Conservation (phyloP, 2,113 vertebrate species). For the Ictidomys tridecemlineatus region DNA sequence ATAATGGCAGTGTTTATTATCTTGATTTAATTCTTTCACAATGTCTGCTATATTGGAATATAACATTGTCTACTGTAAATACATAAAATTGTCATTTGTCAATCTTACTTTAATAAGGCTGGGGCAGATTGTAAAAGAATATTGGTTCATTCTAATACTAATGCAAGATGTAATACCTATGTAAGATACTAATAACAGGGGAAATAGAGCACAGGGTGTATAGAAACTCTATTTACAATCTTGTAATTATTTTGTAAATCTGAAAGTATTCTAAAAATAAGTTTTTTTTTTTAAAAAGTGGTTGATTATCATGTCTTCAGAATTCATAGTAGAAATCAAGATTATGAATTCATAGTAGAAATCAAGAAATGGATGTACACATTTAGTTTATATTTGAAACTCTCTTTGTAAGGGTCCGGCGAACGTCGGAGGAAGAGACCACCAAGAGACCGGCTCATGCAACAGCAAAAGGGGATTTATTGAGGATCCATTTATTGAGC, state of each 20-base stretch:
- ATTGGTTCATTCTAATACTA: background rate
- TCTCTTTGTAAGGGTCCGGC: too few relatives aligned
- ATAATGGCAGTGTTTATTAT: background rate
- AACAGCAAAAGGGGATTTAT: too few relatives aligned
- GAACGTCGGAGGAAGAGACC: too few relatives aligned
- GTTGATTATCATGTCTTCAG: too few relatives aligned
- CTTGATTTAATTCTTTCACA: background rate
- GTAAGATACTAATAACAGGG: background rate
- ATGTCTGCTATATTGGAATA: background rate
- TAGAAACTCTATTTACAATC: background rate
- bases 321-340: slow-evolving; percentile 7
- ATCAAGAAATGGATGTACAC: background rate
- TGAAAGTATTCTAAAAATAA: slow-evolving; percentile 20
- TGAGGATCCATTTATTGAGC: too few relatives aligned
- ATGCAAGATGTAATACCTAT: background rate
- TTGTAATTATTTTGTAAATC: background rate
- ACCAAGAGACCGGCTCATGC: too few relatives aligned
- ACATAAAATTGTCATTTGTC: background rate
- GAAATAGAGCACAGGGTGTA: background rate
- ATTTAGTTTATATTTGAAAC: background rate
- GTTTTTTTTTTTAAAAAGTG: background rate
- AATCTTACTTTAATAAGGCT: background rate
- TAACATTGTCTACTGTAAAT: background rate
- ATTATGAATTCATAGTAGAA: slow-evolving; percentile 29
- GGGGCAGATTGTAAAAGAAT: background rate